These are phyloP conservation scores for Psittacus erithacus DNA, from an alignment of 2,113 vertebrate genomes.

Conservation along the genomic window DNA sequence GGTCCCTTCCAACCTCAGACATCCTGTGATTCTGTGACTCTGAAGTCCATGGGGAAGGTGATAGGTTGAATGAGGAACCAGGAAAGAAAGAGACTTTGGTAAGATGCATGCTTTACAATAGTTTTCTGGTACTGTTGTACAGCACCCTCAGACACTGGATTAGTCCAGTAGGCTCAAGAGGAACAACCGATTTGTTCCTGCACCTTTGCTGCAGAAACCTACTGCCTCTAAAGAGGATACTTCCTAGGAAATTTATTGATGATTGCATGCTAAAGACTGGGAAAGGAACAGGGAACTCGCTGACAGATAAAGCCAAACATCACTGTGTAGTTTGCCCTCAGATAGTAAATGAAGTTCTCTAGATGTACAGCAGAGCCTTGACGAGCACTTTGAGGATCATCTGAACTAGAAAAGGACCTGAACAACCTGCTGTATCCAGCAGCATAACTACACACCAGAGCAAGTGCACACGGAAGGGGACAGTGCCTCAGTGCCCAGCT, in stretches of 20 bases:
- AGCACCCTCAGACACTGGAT: not conserved
- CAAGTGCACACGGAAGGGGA: rapidly evolving
- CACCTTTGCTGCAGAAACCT: not conserved
- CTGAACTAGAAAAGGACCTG: not conserved
- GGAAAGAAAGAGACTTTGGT: not conserved
- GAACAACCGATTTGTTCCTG: not conserved
- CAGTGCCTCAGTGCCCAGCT: not conserved
- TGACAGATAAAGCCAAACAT: not conserved
- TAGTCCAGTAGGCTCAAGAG: not conserved
- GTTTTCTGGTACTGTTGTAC: not conserved
- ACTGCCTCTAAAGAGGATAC: not conserved
- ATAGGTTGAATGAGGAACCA: not conserved
- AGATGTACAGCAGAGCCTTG: not conserved
- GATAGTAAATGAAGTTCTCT: not conserved
- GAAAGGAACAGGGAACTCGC: not conserved
- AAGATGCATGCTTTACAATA: not conserved
- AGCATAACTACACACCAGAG: not conserved
- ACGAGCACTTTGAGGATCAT: not conserved
- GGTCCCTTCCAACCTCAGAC: not conserved
- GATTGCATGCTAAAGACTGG: not conserved
- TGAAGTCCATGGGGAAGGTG: not conserved
- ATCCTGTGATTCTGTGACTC: not conserved
- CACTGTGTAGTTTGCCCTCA: not conserved
- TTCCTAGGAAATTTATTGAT: not conserved
- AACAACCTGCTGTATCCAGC: not conserved